Conservation (phyloP, 2,888 invertebrate species). For the Drosophila basisetae region DNA sequence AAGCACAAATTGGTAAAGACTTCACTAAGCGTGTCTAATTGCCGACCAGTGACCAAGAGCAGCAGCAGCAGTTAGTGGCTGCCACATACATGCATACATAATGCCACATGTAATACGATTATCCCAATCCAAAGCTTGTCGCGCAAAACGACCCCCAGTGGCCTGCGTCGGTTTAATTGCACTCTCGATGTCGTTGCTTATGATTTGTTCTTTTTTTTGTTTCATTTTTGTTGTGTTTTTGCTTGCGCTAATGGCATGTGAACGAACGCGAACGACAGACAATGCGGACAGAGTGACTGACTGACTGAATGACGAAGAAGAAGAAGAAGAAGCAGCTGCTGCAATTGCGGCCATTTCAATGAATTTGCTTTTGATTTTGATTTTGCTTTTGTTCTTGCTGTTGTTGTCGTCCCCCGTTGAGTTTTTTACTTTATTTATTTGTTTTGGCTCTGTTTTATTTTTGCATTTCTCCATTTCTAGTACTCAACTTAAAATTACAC, state of each 20-base stretch:
- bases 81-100: not conserved
- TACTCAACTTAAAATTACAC: slow-evolving; percentile 33
- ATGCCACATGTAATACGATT: slow-evolving; percentile 12
- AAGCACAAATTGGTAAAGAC: not conserved
- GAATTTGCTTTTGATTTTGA: slow-evolving; percentile 19
- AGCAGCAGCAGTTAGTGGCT: not conserved
- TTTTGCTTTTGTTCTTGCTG: slow-evolving; percentile 3
- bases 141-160: slow-evolving; percentile 59
- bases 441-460: not conserved
- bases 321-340: slow-evolving; percentile 15
- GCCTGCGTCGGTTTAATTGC: slow-evolving; percentile 69
- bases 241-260: slow-evolving; percentile 56
- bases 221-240: slow-evolving; percentile 40
- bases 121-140: slow-evolving; percentile 12
- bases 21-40: slow-evolving; percentile 44
- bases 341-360: slow-evolving; percentile 24
- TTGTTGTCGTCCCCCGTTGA: not conserved
- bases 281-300: slow-evolving; percentile 18
- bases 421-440: slow-evolving; percentile 1
- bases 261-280: slow-evolving; percentile 34
- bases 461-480: slow-evolving; percentile 25
- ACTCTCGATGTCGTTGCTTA: slow-evolving; percentile 34
- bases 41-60: slow-evolving; percentile 20
- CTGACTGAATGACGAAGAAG: slow-evolving; percentile 15
- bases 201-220: slow-evolving; percentile 18